Evolutionary conservation across 2,113 vertebrate genomes (phyloP).

Genomic region (Myanophis thanlyinensis): DNA sequence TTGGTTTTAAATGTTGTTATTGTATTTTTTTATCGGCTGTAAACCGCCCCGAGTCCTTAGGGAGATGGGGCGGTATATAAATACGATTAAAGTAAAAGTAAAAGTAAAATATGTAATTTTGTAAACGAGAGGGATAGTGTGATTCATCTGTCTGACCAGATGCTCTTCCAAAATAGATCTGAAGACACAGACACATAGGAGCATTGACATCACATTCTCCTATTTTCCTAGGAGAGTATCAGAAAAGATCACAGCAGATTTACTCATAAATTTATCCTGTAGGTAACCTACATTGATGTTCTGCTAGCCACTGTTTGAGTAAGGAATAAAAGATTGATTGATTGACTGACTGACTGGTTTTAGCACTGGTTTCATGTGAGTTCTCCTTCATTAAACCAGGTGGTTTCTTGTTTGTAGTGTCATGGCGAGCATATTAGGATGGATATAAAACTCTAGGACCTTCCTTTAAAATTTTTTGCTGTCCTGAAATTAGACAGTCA

Average conservation of each 20-base stretch:
- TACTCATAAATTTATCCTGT: background rate
- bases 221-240: background rate
- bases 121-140: too few species aligned
- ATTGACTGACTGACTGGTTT: constrained; percentile 6
- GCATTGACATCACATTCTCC: background rate
- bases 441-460: constrained; percentile 16
- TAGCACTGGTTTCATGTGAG: constrained; percentile 12
- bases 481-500: background rate
- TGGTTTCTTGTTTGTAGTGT: background rate
- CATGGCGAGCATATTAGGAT: background rate
- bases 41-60: too few species aligned
- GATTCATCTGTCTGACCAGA: background rate
- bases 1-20: too few species aligned
- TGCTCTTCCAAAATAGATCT: background rate
- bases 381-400: background rate
- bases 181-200: background rate
- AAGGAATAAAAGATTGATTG: background rate
- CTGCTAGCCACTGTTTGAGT: background rate
- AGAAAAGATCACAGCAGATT: background rate
- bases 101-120: background rate
- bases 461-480: background rate
- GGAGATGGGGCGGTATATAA: too few species aligned
- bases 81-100: too few species aligned
- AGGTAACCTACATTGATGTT: background rate
- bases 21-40: too few species aligned